These are phyloP conservation scores for Pachliopta kotzebuea DNA, from an alignment of 2,888 invertebrate species.

Conservation along the genomic window DNA sequence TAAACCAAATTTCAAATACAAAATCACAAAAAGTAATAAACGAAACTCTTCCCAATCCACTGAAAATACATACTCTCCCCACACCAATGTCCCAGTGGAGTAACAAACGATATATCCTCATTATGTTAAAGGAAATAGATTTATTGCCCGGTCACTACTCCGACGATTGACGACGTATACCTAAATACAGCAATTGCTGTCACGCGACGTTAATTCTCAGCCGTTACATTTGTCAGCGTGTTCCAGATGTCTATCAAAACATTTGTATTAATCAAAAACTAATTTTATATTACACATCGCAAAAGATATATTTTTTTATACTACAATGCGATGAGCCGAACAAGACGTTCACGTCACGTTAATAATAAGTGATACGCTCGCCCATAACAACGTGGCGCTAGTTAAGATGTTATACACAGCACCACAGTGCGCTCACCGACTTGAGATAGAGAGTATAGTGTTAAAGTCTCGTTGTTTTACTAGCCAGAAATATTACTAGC, in stretches of 20 bases:
- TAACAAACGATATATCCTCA: slow-evolving; percentile 22
- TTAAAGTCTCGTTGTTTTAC: too few species aligned
- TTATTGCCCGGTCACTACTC: slow-evolving; percentile 23
- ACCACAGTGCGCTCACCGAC: too few species aligned
- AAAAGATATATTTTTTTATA: too few species aligned
- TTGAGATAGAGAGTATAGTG: too few species aligned
- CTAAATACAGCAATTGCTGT: slow-evolving; percentile 9
- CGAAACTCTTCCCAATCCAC: slow-evolving; percentile 8
- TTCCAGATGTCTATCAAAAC: not conserved
- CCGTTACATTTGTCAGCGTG: not conserved
- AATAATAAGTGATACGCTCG: too few species aligned
- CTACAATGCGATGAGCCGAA: too few species aligned
- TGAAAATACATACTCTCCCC: slow-evolving; percentile 17
- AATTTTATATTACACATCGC: too few species aligned
- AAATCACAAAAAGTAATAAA: slow-evolving; percentile 10
- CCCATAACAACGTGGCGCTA: too few species aligned
- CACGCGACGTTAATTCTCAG: slow-evolving; percentile 6
- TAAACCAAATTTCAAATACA: not conserved
- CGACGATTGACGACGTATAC: slow-evolving; percentile 15
- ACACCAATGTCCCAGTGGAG: slow-evolving; percentile 17
- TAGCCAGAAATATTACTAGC: too few species aligned
- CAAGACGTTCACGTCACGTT: too few species aligned
- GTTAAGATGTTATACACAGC: too few species aligned
- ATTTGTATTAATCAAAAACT: not conserved
- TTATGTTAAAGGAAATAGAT: slow-evolving; percentile 27